A percentile compares a stretch with the other conserved stretches of the same genome.
phyloP scores from a whole-genome alignment of 1,140 invertebrate species.

The Anadara kagoshimensis region DNA sequence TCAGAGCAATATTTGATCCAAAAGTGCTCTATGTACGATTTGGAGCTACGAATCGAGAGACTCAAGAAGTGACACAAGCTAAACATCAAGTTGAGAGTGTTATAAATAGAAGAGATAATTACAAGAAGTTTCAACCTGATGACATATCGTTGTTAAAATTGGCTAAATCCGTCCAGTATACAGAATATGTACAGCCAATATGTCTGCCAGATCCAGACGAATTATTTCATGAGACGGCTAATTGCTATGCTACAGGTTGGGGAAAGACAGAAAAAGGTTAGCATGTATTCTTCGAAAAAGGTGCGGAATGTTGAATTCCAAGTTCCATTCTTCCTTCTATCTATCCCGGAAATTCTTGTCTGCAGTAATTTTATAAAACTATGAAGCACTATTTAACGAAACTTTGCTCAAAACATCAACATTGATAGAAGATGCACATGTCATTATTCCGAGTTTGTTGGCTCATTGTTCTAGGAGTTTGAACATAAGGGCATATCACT shows the following conservation, averaged over 20 bases:
- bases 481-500: too few relatives aligned
- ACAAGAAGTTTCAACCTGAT: slow-evolving; percentile 63
- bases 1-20: too few relatives aligned
- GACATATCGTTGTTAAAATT: slow-evolving; percentile 88
- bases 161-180: slow-evolving; percentile 80
- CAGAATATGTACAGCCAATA: slow-evolving; percentile 78
- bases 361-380: too few relatives aligned
- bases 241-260: slow-evolving; percentile 90
- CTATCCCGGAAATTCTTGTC: too few relatives aligned
- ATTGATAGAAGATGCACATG: too few relatives aligned
- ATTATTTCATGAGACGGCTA: slow-evolving; percentile 36
- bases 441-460: too few relatives aligned
- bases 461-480: too few relatives aligned
- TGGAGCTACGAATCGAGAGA: slow-evolving; percentile 23
- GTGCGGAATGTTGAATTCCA: too few relatives aligned
- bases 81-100: slow-evolving; percentile 19
- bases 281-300: too few relatives aligned
- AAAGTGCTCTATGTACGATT: slow-evolving; percentile 1
- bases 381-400: too few relatives aligned
- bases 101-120: slow-evolving; percentile 14
- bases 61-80: background rate
- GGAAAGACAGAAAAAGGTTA: slow-evolving; percentile 72
- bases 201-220: slow-evolving; percentile 80
- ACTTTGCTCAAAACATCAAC: too few relatives aligned
- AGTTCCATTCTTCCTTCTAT: too few relatives aligned